Evolutionary conservation across 2,888 invertebrate genomes (phyloP), one percentile per base, ranked within the genome.

Genomic region (Linyphia triangularis): DNA sequence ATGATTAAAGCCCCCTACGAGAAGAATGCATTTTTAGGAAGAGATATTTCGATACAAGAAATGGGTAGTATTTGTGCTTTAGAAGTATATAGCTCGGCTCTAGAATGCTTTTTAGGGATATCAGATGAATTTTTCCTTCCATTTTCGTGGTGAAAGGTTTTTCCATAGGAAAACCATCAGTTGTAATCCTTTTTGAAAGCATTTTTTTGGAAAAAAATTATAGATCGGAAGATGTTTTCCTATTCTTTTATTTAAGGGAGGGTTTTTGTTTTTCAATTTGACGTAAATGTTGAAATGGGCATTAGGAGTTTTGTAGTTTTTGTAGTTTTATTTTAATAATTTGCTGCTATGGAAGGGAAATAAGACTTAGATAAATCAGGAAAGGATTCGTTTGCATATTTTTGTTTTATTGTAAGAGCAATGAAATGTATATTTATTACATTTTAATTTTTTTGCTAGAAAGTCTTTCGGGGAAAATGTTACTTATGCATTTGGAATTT

Each of bases 161-260:
- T 78, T 65, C 69, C 72, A 82, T 82, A 72, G 72, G 26, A 82
- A 82, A 82, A 82, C 61, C 82, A 82, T 82, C 72, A 82, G 78
- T 63, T 72, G 72, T 72, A 72, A 82, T 82, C 69, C 61, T 57
- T 26, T 72, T 79, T 79, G 51, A 79, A 79, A 67, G 28, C 26
- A 19, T 40, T 77, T 77, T 77, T 9, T 16, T 16, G 43, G 40
- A 63, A 63, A 65, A 77, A 57, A 57, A 57, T 59, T 59, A 59
- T 59, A 30, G 72, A 28, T 57, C 33, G 59, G 22, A 69, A 40
- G 67, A 37, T 30, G 7, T 69, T 33, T 9, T 9, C 5, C 9
- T 6, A 6, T 33, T 33, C 9, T 33, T 33, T 33, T 33, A 33
- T 33, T 33, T 33, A 33, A 33, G 9, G 4, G 9, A 6, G 9